Evolutionary conservation across 2,797 vertebrate species (phyloP).

Genomic region (Pseudomugil gertrudae): DNA sequence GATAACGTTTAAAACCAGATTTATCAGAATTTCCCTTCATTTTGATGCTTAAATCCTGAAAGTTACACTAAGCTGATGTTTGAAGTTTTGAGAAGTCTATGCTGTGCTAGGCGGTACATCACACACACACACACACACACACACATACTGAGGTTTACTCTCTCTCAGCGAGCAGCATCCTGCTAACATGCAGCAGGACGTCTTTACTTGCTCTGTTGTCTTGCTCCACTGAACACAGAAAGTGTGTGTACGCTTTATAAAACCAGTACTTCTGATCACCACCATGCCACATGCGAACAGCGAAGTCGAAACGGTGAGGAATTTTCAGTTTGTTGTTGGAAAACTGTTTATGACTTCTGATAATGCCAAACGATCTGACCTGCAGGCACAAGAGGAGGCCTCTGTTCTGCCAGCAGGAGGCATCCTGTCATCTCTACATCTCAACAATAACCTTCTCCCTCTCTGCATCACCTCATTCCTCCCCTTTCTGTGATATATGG

Average conservation of each 20-base stretch:
- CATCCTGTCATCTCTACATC: constrained; percentile 44
- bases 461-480: constrained; percentile 1
- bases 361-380: constrained; percentile 23
- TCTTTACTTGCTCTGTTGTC: constrained; percentile 45
- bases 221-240: constrained; percentile 25
- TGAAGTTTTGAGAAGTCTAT: background rate
- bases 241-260: constrained; percentile 14
- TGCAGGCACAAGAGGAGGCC: constrained; percentile 31
- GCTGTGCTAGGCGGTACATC: background rate
- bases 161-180: constrained; percentile 21
- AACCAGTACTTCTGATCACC: constrained; percentile 34
- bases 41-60: no score
- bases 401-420: constrained; percentile 66
- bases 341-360: constrained; percentile 36
- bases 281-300: constrained; percentile 33
- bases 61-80: background rate
- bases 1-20: no score
- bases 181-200: constrained; percentile 41
- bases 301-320: constrained; percentile 44
- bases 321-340: constrained; percentile 29
- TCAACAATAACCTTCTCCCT: constrained; percentile 18
- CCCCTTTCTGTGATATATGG: constrained; percentile 8
- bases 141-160: constrained; percentile 5
- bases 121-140: constrained; percentile 18
- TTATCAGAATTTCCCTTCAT: no score